A percentile compares a stretch with the other conserved stretches of the same genome.
phyloP scores from a whole-genome alignment of 2,797 vertebrate species.

The Octomys mimax region DNA sequence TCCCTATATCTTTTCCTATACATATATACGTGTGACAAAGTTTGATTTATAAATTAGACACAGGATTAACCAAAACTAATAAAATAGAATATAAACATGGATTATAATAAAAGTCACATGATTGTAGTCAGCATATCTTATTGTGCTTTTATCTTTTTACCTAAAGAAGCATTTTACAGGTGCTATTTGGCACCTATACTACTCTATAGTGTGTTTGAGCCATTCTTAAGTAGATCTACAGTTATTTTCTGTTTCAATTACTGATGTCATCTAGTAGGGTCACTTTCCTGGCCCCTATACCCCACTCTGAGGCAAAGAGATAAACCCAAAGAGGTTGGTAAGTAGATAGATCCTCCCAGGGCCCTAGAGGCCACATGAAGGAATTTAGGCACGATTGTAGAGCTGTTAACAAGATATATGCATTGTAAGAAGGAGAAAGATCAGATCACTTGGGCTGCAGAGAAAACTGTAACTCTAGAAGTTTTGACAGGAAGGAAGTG shows the following conservation, averaged over 20 bases:
- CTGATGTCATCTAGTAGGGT: neutral
- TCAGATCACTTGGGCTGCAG: slow-evolving; percentile 8
- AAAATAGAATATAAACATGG: neutral
- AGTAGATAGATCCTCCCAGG: slow-evolving; percentile 20
- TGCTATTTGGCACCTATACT: neutral
- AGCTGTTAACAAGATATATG: slow-evolving; percentile 27
- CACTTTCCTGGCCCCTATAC: neutral
- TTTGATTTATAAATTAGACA: neutral
- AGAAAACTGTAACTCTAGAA: slow-evolving; percentile 56
- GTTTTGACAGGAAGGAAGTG: slow-evolving; percentile 56
- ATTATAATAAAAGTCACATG: neutral
- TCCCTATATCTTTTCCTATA: neutral
- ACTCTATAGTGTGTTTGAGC: neutral
- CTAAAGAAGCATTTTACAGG: neutral
- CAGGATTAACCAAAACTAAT: neutral
- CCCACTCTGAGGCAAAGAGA: slow-evolving; percentile 12
- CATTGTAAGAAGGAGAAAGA: slow-evolving; percentile 40
- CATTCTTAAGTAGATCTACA: slow-evolving; percentile 13
- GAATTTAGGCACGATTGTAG: slow-evolving; percentile 50
- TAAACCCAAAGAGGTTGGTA: slow-evolving; percentile 35
- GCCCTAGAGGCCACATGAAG: neutral
- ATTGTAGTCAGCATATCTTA: neutral
- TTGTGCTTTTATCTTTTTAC: neutral
- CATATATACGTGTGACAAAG: neutral
- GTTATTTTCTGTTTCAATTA: slow-evolving; percentile 27